Conservation (phyloP, 2,797 vertebrate species). For the Enteromius treurensis region DNA sequence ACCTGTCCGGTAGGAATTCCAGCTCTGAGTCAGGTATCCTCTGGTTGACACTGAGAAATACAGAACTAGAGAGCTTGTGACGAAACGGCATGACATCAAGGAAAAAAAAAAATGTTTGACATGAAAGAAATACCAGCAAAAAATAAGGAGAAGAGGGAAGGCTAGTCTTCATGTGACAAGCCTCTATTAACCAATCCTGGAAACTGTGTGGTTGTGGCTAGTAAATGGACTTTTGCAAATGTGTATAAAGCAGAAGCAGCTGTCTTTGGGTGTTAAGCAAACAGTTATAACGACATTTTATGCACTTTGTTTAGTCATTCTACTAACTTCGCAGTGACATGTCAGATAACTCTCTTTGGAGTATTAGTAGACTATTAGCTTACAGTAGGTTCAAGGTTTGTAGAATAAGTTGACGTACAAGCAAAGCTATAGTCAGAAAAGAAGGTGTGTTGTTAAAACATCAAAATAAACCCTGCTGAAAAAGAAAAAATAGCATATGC, state of each 20-base stretch:
- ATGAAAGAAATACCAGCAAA: background rate
- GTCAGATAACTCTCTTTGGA: background rate
- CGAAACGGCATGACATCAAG: background rate
- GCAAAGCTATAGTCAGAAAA: background rate
- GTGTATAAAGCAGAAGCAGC: constrained; percentile 8
- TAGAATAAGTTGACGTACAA: background rate
- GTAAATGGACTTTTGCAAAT: background rate
- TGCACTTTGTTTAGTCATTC: background rate
- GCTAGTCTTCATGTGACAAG: background rate
- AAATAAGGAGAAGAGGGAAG: background rate
- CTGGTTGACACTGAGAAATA: background rate
- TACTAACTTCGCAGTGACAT: background rate
- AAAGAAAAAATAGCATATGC: too few relatives aligned
- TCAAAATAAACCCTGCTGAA: background rate
- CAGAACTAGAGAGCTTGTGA: background rate
- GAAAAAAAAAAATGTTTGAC: background rate
- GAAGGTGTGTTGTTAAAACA: background rate
- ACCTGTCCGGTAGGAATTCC: background rate
- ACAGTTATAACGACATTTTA: background rate
- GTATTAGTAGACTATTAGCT: background rate
- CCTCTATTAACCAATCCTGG: constrained; percentile 3
- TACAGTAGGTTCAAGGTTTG: background rate
- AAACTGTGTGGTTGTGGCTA: constrained; percentile 11
- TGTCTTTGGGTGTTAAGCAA: background rate
- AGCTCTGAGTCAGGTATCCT: background rate